phyloP scores from a whole-genome alignment of 2,888 invertebrate genomes.

The Drosophila prolongata region DNA sequence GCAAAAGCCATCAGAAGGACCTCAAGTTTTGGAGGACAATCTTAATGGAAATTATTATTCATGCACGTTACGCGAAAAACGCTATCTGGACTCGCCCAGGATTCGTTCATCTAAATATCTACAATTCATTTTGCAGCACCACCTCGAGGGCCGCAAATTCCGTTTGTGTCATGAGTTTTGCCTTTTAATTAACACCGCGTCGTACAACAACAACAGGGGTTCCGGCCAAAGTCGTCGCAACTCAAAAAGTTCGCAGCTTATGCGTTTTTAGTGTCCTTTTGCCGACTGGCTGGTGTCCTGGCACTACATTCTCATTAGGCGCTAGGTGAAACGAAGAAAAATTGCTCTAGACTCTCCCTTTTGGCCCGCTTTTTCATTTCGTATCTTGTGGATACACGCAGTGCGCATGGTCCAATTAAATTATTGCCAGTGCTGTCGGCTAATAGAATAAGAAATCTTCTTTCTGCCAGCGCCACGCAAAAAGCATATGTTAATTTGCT shows the following conservation, averaged over 20 bases:
- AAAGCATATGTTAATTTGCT: conserved; percentile 75
- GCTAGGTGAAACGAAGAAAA: conserved; percentile 64
- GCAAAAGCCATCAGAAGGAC: not conserved
- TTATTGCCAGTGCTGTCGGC: conserved; percentile 63
- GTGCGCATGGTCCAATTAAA: conserved; percentile 76
- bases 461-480: conserved; percentile 51
- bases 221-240: conserved; percentile 10
- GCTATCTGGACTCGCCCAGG: conserved; percentile 40
- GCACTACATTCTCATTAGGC: conserved; percentile 72
- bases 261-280: conserved; percentile 49
- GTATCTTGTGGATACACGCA: conserved; percentile 60
- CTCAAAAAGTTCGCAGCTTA: conserved; percentile 54
- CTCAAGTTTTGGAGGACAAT: conserved; percentile 32
- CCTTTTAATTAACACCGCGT: conserved; percentile 48
- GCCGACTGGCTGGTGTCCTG: conserved; percentile 17
- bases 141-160: conserved; percentile 30
- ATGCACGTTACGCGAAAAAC: conserved; percentile 48
- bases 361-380: conserved; percentile 28
- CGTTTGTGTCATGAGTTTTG: conserved; percentile 39
- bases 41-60: conserved; percentile 71
- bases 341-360: conserved; percentile 51
- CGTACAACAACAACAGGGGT: conserved; percentile 17
- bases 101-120: conserved; percentile 38
- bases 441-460: conserved; percentile 69
- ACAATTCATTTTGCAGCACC: conserved; percentile 31